Base-by-base conservation (phyloP, 2,888 invertebrate species). In the Philereme transversata region DNA sequence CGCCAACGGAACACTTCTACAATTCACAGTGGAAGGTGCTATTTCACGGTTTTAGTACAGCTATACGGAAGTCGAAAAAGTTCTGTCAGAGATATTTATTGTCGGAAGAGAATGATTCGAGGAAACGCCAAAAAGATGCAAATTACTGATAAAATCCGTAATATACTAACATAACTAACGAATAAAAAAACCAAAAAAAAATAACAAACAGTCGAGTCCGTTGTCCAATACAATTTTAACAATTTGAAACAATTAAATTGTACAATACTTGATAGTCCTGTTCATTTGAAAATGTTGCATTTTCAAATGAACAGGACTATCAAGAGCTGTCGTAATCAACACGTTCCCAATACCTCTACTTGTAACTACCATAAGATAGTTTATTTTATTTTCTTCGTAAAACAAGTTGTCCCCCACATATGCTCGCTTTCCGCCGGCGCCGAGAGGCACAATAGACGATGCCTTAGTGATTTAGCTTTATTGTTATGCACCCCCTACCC, bases 391-490 rank as follows among this genome's bases (percentile, higher is more conserved):
- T 88, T 86, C 87, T 81, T 74, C 70, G 74, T 75, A 82, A 78
- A 82, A 81, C 82, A 84, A 84, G 84, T 87, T 86, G 84, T 84
- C 88, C 88, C 87, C 84, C 79, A 78, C 88, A 87, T 87, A 88
- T 80, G 90, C 76, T 80, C 79, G 84, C 84, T 86, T 88, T 91
- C 91, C 91, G 91, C 86, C 90, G 91, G 91, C 91, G 91, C 89
- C 91, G 85, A 77, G 80, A 76, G 78, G 81, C 82, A 90, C 89
- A 90, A 88, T 87, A 81, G 84, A 77, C 78, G 80, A 74, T 82
- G 86, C 80, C 84, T 86, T 83, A 76, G 87, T 90, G 90, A 91
- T 91, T 90, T 91, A 91, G 86, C 88, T 91, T 91, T 90, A 91
- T 90, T 91, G 87, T 90, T 84, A 86, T 90, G 84, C 90, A 88